Base-by-base conservation (phyloP, 2,888 invertebrate genomes). In the Scelioninae gen. 2 region DNA sequence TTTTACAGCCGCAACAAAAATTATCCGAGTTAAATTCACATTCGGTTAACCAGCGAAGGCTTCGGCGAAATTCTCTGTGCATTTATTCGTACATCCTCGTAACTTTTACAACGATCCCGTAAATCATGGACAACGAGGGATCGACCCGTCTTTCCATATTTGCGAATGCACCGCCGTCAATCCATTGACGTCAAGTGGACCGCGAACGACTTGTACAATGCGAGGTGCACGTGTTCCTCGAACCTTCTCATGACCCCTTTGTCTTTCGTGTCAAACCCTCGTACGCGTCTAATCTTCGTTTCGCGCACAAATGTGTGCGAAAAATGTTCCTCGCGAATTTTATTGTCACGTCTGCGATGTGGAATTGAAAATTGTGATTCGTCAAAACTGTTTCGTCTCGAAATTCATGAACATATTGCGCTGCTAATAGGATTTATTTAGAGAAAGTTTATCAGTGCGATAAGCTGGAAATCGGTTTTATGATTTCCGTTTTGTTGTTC, bases 21-120 rank as follows among this genome's bases (percentile, higher is more conserved):
- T n/a, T n/a, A n/a, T n/a, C n/a, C n/a, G n/a, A n/a, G n/a, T n/a
- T n/a, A n/a, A n/a, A n/a, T n/a, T n/a, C n/a, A n/a, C n/a, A n/a
- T n/a, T n/a, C n/a, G n/a, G n/a, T n/a, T n/a, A n/a, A n/a, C n/a
- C n/a, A n/a, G n/a, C n/a, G n/a, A n/a, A n/a, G n/a, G n/a, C n/a
- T n/a, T n/a, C n/a, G n/a, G n/a, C n/a, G 25, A 25, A 25, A 25
- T 4, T 25, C 25, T 16, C 16, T n/a, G 50, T 9, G 6, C 10
- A 41, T 50, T 18, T 58, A 31, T 46, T 25, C 52, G 25, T 46
- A 39, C 22, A 31, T 45, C 37, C 31, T 15, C 39, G 46, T 18
- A 46, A 53, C 55, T 69, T 74, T 74, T 73, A 45, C 48, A 73
- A 76, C 73, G 74, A 76, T 72, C 75, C 74, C 75, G 74, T 77